Conservation (phyloP, 2,113 vertebrate species). For the Oreotrochilus melanogaster region DNA sequence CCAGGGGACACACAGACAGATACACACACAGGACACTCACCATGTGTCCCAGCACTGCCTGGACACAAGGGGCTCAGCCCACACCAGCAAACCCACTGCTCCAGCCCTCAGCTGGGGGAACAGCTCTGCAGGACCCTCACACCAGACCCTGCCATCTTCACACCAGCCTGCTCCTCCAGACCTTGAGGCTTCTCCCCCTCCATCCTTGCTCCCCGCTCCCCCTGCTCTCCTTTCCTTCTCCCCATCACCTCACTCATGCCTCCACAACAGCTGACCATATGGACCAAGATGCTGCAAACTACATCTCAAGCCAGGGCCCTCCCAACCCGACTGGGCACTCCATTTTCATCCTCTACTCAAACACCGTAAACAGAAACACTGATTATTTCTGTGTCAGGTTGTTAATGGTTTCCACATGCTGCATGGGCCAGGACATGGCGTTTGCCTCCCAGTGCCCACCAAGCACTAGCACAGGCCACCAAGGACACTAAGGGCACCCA, state of each 20-base stretch:
- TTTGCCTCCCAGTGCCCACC: not conserved
- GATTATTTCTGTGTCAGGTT: constrained; percentile 39
- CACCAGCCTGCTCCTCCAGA: not conserved
- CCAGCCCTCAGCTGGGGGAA: not conserved
- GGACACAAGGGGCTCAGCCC: fast-evolving
- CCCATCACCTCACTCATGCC: fast-evolving
- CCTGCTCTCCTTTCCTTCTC: not conserved
- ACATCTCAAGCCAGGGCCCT: fast-evolving
- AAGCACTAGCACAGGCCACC: not conserved
- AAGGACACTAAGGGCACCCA: not conserved
- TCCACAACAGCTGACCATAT: not conserved
- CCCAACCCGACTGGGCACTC: not conserved
- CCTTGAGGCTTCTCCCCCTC: not conserved
- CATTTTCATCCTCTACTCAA: constrained; percentile 29
- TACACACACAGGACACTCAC: not conserved
- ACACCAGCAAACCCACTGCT: not conserved
- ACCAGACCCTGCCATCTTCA: not conserved
- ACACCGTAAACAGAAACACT: constrained; percentile 53
- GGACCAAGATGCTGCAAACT: fast-evolving
- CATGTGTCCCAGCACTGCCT: not conserved
- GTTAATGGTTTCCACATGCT: constrained; percentile 54
- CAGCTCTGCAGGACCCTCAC: not conserved
- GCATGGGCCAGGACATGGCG: fast-evolving
- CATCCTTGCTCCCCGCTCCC: not conserved
- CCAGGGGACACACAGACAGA: not conserved